Conservation (phyloP, 2,797 vertebrate species). For the Poecilia velifera region DNA sequence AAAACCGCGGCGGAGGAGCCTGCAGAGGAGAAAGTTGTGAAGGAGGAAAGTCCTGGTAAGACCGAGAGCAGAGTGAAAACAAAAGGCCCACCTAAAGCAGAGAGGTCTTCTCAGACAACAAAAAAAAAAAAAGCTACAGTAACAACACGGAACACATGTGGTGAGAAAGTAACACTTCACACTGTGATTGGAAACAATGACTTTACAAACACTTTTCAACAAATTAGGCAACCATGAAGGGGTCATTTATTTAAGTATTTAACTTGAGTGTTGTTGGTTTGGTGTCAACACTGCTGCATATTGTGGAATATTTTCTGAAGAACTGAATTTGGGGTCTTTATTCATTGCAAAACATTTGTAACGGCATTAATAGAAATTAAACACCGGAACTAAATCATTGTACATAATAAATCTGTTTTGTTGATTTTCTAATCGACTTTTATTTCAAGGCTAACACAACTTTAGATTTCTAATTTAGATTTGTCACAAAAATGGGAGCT, state of each 20-base stretch:
- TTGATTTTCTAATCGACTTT: background rate
- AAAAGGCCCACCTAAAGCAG: background rate
- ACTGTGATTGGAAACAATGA: background rate
- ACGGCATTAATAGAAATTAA: background rate
- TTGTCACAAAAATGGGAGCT: background rate
- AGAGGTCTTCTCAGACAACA: background rate
- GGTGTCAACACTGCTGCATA: background rate
- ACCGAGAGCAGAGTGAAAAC: background rate
- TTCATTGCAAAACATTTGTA: background rate
- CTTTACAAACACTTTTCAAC: background rate
- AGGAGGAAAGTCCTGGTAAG: conserved; percentile 85
- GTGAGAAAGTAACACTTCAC: background rate
- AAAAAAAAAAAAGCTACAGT: background rate
- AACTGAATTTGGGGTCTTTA: background rate
- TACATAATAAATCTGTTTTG: background rate
- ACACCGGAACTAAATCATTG: background rate
- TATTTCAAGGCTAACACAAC: too few relatives aligned
- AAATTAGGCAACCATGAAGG: background rate
- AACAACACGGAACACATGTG: background rate
- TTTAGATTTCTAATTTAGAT: background rate
- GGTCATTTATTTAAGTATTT: background rate
- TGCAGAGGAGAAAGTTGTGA: conserved; percentile 76
- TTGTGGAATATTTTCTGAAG: background rate
- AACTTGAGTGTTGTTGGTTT: background rate
- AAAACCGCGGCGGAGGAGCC: conserved; percentile 67